These are phyloP conservation scores for Salmo trutta DNA, from an alignment of 2,797 vertebrate species.

Conservation along the genomic window DNA sequence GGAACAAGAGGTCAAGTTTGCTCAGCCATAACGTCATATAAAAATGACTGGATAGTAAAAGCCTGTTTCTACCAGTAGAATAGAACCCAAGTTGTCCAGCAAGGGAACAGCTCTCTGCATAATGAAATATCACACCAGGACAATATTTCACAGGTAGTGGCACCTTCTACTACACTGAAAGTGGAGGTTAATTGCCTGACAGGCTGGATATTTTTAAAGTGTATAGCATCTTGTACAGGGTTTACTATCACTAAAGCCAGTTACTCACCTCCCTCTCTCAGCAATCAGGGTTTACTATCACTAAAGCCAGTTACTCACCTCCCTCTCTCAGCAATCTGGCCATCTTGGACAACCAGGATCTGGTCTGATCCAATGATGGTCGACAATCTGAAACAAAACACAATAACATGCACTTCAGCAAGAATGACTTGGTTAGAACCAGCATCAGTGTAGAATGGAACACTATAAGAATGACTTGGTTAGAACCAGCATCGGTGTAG, in stretches of 20 bases:
- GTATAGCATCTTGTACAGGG: too few species aligned
- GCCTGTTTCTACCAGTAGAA: neutral
- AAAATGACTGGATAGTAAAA: neutral
- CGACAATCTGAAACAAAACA: slow-evolving; percentile 76
- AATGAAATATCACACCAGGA: slow-evolving; percentile 20
- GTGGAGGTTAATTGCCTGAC: neutral
- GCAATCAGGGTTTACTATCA: slow-evolving; percentile 48
- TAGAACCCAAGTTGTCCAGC: neutral
- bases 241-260: too few species aligned
- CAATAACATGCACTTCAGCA: neutral
- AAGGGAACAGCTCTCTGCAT: neutral
- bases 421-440: neutral
- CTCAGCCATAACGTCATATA: slow-evolving; percentile 51
- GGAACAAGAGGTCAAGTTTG: slow-evolving; percentile 48
- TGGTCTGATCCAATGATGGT: slow-evolving; percentile 84
- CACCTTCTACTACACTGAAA: neutral
- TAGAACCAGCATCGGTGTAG: slow-evolving; percentile 38
- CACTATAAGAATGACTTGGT: neutral
- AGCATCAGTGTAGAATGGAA: neutral
- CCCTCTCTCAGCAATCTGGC: slow-evolving; percentile 81
- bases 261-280: slow-evolving; percentile 84
- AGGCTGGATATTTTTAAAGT: neutral
- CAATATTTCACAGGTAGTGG: neutral
- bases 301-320: slow-evolving; percentile 69
- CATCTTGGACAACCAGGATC: slow-evolving; percentile 86